Evolutionary conservation across 2,888 invertebrate species (phyloP).

Genomic region (Lasioglossum zephyrum): DNA sequence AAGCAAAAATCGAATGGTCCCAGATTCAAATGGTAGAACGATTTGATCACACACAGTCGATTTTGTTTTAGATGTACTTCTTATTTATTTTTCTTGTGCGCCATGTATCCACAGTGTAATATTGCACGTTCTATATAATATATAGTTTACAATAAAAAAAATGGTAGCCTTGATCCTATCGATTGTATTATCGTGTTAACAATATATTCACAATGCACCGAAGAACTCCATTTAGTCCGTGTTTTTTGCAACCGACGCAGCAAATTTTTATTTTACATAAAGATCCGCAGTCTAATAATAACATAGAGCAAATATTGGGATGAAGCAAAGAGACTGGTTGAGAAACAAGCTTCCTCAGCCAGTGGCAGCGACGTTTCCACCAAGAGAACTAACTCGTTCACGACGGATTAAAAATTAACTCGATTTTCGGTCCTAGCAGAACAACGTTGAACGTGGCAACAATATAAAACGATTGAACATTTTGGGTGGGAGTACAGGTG

Average conservation of each 20-base stretch:
- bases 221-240: neutral
- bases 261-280: neutral
- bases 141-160: no score
- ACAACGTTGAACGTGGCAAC: neutral
- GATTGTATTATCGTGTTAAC: no score
- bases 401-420: neutral
- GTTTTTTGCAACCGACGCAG: neutral
- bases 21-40: neutral
- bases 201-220: no score
- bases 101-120: neutral
- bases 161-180: no score
- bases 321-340: neutral
- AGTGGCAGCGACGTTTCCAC: neutral
- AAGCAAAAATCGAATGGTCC: constrained; percentile 9
- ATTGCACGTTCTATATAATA: neutral
- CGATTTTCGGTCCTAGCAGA: neutral
- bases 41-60: neutral
- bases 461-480: neutral
- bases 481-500: constrained; percentile 30
- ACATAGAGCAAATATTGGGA: neutral
- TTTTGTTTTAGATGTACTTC: neutral
- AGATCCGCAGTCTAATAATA: neutral
- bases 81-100: neutral
- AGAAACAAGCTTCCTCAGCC: neutral
- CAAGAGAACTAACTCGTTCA: neutral